A percentile compares a stretch with the other conserved stretches of the same genome.
These are phyloP conservation scores for Galaxias olidus DNA, from an alignment of 2,797 vertebrate genomes.

Conservation along the genomic window DNA sequence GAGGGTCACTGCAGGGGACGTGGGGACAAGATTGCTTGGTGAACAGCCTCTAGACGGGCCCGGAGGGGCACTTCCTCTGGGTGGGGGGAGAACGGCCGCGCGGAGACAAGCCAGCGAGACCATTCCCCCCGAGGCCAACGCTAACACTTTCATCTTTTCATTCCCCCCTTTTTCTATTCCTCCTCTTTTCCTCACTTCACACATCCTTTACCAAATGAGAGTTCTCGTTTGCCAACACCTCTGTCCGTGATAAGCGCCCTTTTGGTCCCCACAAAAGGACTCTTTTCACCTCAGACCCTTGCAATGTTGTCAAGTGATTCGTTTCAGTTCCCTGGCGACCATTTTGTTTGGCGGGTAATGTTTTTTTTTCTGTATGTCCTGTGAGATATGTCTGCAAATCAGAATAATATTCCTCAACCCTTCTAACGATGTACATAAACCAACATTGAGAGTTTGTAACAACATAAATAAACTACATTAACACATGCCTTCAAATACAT, in stretches of 20 bases:
- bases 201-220: slow-evolving; percentile 43
- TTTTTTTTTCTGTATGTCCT: slow-evolving; percentile 14
- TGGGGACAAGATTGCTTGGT: slow-evolving; percentile 41
- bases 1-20: slow-evolving; percentile 38
- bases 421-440: too few relatives aligned
- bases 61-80: slow-evolving; percentile 45
- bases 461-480: too few relatives aligned
- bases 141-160: slow-evolving; percentile 35
- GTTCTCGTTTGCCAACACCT: slow-evolving; percentile 47
- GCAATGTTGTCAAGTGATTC: slow-evolving; percentile 32
- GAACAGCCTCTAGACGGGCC: slow-evolving; percentile 43
- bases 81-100: slow-evolving; percentile 44
- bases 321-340: slow-evolving; percentile 27
- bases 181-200: slow-evolving; percentile 37
- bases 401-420: not conserved
- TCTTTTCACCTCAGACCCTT: slow-evolving; percentile 25
- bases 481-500: too few relatives aligned
- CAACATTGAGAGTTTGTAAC: too few relatives aligned
- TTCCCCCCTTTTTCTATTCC: slow-evolving; percentile 27
- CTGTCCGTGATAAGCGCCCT: slow-evolving; percentile 35
- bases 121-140: slow-evolving; percentile 41
- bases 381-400: slow-evolving; percentile 18
- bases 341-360: slow-evolving; percentile 28
- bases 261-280: slow-evolving; percentile 38
- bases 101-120: slow-evolving; percentile 37